Evolutionary conservation across 2,113 vertebrate genomes (phyloP).

Genomic region (Pseudonaja textilis): DNA sequence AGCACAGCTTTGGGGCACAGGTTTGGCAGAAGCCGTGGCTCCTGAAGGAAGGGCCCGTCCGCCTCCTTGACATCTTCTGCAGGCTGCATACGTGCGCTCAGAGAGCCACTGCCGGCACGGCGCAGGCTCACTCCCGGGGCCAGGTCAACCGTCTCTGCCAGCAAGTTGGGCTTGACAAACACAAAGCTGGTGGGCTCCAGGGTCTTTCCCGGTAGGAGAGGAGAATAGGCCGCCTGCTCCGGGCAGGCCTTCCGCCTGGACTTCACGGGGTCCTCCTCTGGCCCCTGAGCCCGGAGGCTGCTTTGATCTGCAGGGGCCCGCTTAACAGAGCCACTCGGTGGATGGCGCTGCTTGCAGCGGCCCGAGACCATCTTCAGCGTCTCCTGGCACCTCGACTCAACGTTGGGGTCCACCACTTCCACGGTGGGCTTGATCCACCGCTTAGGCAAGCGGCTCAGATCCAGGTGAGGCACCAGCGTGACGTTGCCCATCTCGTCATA

Average conservation of each 20-base stretch:
- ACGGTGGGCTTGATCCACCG: constrained; percentile 57
- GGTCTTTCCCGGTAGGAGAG: fast-evolving
- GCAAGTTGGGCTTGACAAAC: constrained; percentile 43
- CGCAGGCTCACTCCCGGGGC: constrained; percentile 67
- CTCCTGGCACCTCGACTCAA: not conserved
- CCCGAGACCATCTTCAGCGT: not conserved
- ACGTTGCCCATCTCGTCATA: not conserved
- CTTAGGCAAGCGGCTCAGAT: constrained; percentile 33
- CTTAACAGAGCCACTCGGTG: not conserved
- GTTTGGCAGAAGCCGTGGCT: not conserved
- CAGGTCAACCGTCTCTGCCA: constrained; percentile 56
- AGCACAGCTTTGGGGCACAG: fast-evolving
- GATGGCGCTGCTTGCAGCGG: not conserved
- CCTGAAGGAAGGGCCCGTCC: fast-evolving
- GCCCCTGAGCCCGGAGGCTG: too few species aligned
- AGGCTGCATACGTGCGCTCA: not conserved
- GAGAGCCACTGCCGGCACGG: not conserved
- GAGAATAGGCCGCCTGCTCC: fast-evolving
- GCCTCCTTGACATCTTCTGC: not conserved
- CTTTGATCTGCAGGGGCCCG: fast-evolving
- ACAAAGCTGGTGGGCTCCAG: not conserved
- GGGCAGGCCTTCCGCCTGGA: too few species aligned
- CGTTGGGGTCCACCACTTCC: constrained; percentile 54
- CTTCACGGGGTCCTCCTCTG: not conserved
- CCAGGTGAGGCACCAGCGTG: constrained; percentile 4